phyloP scores from a whole-genome alignment of 2,888 invertebrate species.

The Hermaeophaga mercurialis region DNA sequence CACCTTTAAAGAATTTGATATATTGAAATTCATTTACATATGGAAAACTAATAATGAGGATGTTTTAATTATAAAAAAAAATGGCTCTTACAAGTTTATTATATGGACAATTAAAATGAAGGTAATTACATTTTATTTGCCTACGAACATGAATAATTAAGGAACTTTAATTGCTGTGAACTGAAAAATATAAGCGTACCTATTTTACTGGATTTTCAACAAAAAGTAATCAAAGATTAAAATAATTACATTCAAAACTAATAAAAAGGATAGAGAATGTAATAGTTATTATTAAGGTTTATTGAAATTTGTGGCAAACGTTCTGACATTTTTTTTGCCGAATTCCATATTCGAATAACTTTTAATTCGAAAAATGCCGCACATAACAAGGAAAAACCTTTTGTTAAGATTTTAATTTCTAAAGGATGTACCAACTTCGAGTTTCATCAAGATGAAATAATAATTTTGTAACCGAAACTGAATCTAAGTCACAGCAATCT shows the following conservation, averaged over 20 bases:
- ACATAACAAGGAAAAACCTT: too few relatives aligned
- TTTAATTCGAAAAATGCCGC: too few relatives aligned
- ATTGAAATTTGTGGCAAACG: too few relatives aligned
- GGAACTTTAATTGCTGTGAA: slow-evolving; percentile 6
- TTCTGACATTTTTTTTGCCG: too few relatives aligned
- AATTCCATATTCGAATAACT: too few relatives aligned
- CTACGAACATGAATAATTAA: slow-evolving; percentile 6
- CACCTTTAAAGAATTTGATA: slow-evolving; percentile 15
- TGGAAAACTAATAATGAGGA: slow-evolving; percentile 1
- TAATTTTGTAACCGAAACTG: slow-evolving; percentile 37
- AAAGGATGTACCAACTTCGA: slow-evolving; percentile 25
- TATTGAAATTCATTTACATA: slow-evolving; percentile 1
- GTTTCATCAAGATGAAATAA: slow-evolving; percentile 32
- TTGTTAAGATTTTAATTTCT: too few relatives aligned
- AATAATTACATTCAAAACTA: too few relatives aligned
- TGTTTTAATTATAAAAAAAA: slow-evolving; percentile 4
- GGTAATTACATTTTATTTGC: slow-evolving; percentile 12
- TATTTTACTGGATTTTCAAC: too few relatives aligned
- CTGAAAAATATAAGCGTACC: too few relatives aligned
- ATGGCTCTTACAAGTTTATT: background rate
- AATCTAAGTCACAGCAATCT: slow-evolving; percentile 41
- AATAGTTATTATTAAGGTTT: too few relatives aligned
- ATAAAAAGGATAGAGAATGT: too few relatives aligned
- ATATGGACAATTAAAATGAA: background rate
- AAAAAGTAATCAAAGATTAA: too few relatives aligned